Base-by-base conservation (phyloP, 2,797 vertebrate species). In the Delichon dasypus region DNA sequence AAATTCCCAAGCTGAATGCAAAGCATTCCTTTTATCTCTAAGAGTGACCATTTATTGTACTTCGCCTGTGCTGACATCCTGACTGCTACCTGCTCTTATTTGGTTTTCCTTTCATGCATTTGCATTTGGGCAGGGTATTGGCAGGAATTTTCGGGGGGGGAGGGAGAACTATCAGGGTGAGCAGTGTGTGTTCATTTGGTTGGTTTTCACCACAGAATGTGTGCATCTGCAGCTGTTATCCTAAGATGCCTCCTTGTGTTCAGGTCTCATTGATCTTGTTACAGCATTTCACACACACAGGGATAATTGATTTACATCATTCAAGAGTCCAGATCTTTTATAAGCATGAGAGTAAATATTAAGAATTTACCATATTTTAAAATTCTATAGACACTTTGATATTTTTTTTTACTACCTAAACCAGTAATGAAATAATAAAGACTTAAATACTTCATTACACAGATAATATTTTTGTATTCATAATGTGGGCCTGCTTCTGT, bases 191-290 rank as follows among this genome's bases (percentile, higher is more conserved):
- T 65, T 80, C 40, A 20, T 61, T 72, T 86, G 62, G 64, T 74
- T 93, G 77, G 2, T 25, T 95, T 85, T 92, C 80, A 64, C 76
- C 88, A 40, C 54, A 65, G 62, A 78, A 42, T 66, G 58, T 81
- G 65, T 87, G 54, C 70, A 91, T 95, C 86, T 94, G 74, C 91
- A 96, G 89, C 94, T 97, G 93, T 96, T 97, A 97, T 93, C 95
- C 96, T 97, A 92, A 97, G 93, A 97, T 96, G 88, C 97, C 97
- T 96, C 96, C 94, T 90, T 97, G 95, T 95, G 92, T 96, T 74
- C 91, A 96, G 85, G 78, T 96, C 97, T 96, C 96, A 96, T 83
- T 96, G 91, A 97, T 97, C 90, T 90, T 90, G 66, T 93, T 95
- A 96, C 84, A 97, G 90, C 88, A 62, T 82, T 93, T 91, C 88